phyloP scores from a whole-genome alignment of 2,113 vertebrate species.

The Tenrec ecaudatus region DNA sequence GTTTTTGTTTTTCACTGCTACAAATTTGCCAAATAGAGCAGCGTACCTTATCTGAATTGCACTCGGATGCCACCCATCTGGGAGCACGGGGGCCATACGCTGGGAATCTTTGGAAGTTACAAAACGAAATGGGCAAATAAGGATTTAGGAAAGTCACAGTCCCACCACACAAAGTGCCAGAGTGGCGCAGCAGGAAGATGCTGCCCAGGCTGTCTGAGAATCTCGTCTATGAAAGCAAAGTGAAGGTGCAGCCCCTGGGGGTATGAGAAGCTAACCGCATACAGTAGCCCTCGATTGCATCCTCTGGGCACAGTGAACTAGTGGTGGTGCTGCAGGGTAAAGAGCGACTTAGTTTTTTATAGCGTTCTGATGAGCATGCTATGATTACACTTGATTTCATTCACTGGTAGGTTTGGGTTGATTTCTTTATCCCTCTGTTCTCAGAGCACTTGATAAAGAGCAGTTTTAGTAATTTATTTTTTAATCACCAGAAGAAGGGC shows the following conservation, averaged over 20 bases:
- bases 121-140: not conserved
- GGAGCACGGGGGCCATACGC: not conserved
- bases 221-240: not conserved
- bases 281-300: not conserved
- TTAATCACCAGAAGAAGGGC: not conserved
- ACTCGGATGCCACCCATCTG: not conserved
- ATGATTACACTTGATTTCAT: not conserved
- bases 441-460: not conserved
- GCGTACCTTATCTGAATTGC: not conserved
- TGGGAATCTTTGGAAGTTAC: not conserved
- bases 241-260: too few species aligned
- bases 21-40: not conserved
- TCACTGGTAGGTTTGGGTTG: not conserved
- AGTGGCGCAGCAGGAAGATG: not conserved
- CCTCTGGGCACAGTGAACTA: not conserved
- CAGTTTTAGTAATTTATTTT: not conserved
- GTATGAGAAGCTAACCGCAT: not conserved
- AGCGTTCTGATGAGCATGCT: not conserved
- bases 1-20: not conserved
- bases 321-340: not conserved
- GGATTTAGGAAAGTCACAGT: not conserved
- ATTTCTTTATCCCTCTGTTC: not conserved
- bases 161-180: accelerated
- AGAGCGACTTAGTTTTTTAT: not conserved
- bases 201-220: not conserved